Percentiles rank a stretch among this genome's conserved stretches.
phyloP scores from a whole-genome alignment of 2,113 vertebrate species.

The Noctilio leporinus region DNA sequence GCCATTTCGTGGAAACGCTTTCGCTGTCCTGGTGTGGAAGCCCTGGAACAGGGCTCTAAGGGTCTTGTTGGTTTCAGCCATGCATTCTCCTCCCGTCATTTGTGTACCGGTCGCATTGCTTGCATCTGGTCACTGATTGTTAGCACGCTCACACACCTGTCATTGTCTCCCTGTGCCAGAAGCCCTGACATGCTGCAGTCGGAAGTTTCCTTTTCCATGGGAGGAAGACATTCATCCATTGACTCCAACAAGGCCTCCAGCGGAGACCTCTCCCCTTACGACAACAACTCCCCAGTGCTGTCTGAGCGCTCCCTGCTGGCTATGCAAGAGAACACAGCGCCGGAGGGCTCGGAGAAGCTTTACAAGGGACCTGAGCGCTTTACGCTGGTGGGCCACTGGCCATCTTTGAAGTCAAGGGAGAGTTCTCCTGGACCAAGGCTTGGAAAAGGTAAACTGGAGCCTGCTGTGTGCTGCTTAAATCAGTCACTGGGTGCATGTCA shows the following conservation, averaged over 20 bases:
- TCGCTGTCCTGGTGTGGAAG: background rate
- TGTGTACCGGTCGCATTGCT: background rate
- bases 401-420: constrained; percentile 80
- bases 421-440: constrained; percentile 78
- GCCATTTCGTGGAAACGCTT: constrained; percentile 52
- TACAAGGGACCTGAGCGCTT: constrained; percentile 81
- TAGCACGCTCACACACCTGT: constrained; percentile 8
- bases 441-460: constrained; percentile 83
- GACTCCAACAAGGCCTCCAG: constrained; percentile 93
- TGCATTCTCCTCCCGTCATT: background rate
- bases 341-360: constrained; percentile 76
- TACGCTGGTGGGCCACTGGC: constrained; percentile 75
- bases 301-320: constrained; percentile 83
- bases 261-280: constrained; percentile 95
- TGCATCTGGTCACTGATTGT: background rate
- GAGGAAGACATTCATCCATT: constrained; percentile 87
- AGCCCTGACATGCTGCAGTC: constrained; percentile 81
- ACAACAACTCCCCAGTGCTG: constrained; percentile 95
- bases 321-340: constrained; percentile 76
- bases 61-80: constrained; percentile 52
- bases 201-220: constrained; percentile 82
- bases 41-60: background rate
- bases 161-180: constrained; percentile 76
- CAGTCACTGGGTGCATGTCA: background rate
- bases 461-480: background rate